phyloP scores from a whole-genome alignment of 1,140 invertebrate genomes.

The Drosophila kepulauana region DNA sequence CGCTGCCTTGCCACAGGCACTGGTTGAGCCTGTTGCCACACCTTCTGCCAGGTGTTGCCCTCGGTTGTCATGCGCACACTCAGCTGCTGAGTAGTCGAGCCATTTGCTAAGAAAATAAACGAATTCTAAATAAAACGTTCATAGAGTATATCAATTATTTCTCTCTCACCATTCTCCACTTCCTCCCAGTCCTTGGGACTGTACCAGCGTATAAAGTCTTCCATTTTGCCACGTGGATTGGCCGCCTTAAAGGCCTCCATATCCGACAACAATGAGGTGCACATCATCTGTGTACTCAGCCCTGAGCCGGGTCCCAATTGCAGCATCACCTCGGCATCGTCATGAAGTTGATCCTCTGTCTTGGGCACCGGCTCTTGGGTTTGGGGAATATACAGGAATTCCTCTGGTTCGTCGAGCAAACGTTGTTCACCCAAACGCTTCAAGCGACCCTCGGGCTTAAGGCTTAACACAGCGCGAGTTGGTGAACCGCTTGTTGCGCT shows the following conservation, averaged over 20 bases:
- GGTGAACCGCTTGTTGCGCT: conserved; percentile 85
- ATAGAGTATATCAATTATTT: conserved; percentile 41
- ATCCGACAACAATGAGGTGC: conserved; percentile 96
- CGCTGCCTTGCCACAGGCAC: conserved; percentile 92
- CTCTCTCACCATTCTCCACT: conserved; percentile 86
- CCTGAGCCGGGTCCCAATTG: conserved; percentile 94
- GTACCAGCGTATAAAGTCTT: conserved; percentile 99
- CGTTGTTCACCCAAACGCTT: conserved; percentile 89
- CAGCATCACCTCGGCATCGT: conserved; percentile 95
- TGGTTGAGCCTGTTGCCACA: conserved; percentile 94
- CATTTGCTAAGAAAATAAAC: conserved; percentile 35
- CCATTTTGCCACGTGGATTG: conserved; percentile 95
- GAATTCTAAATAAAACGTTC: background rate
- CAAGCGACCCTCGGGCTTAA: conserved; percentile 90
- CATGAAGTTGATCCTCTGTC: conserved; percentile 98
- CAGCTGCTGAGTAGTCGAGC: conserved; percentile 88
- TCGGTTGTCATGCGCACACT: conserved; percentile 96
- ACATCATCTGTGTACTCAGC: conserved; percentile 96
- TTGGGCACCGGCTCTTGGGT: conserved; percentile 98
- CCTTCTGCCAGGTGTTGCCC: conserved; percentile 97
- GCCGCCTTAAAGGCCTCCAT: conserved; percentile 99
- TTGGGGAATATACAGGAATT: conserved; percentile 93
- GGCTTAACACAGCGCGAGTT: conserved; percentile 86
- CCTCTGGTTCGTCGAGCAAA: conserved; percentile 88
- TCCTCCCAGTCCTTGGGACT: conserved; percentile 98